Percentiles rank a stretch among this genome's conserved stretches.
Conservation (phyloP, 2,797 vertebrate species). For the Iguana delicatissima region DNA sequence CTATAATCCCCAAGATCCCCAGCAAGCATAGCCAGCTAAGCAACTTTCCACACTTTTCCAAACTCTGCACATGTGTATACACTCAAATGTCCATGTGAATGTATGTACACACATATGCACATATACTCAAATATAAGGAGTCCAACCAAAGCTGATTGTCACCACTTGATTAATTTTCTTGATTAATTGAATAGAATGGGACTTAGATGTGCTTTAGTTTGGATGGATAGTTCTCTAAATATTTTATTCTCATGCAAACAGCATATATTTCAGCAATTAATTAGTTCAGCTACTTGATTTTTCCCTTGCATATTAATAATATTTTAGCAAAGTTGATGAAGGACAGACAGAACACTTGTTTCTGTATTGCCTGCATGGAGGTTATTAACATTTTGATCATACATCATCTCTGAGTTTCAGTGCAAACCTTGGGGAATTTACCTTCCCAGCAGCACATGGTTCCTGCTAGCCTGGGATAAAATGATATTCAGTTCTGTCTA, state of each 20-base stretch:
- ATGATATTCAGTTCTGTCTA: not conserved
- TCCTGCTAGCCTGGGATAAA: conserved; percentile 15
- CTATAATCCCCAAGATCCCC: no score
- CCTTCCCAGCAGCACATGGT: conserved; percentile 7
- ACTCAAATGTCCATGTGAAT: not conserved
- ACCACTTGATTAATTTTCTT: not conserved
- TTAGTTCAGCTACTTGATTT: conserved; percentile 6
- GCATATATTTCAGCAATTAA: conserved; percentile 29
- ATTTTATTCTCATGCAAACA: conserved; percentile 2
- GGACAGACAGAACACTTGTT: conserved; percentile 5
- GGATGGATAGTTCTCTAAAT: conserved; percentile 10
- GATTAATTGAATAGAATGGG: not conserved
- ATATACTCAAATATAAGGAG: not conserved
- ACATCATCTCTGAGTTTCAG: conserved; percentile 12
- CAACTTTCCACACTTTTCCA: no score
- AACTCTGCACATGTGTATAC: not conserved
- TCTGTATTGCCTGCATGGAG: conserved; percentile 1
- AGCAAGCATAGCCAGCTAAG: no score
- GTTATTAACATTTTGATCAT: conserved; percentile 6
- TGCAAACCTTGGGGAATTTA: conserved; percentile 13
- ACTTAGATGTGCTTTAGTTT: not conserved
- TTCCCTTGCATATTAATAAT: conserved; percentile 19
- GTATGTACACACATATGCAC: not conserved
- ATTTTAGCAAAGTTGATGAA: conserved; percentile 30
- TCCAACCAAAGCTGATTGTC: not conserved